Evolutionary conservation across 2,113 vertebrate genomes (phyloP).

Genomic region (Rhea pennata): DNA sequence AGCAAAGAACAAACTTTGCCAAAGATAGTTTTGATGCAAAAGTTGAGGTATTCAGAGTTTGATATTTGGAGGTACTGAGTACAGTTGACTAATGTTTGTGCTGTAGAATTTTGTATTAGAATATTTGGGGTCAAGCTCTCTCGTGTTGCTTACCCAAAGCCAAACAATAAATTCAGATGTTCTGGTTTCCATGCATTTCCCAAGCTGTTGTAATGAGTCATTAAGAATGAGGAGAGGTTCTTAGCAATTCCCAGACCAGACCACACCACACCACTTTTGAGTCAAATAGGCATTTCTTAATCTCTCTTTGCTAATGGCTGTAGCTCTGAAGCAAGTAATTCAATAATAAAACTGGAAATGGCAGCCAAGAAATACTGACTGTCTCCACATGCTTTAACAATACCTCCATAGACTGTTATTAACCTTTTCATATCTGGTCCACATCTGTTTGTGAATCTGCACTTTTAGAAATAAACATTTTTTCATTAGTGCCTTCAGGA

Average conservation of each 20-base stretch:
- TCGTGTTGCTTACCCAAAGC: not conserved
- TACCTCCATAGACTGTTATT: not conserved
- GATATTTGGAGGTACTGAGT: not conserved
- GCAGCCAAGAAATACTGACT: not conserved
- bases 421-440: not conserved
- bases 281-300: slow-evolving; percentile 13
- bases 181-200: not conserved
- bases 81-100: not conserved
- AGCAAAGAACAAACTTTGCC: not conserved
- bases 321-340: slow-evolving; percentile 15
- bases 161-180: not conserved
- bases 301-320: slow-evolving; percentile 11
- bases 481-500: not conserved
- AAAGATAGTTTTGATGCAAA: not conserved
- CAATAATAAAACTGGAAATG: slow-evolving; percentile 15
- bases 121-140: not conserved
- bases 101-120: not conserved
- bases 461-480: not conserved
- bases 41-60: not conserved
- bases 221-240: not conserved
- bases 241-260: slow-evolving; percentile 16
- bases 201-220: not conserved
- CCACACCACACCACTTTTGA: slow-evolving; percentile 19
- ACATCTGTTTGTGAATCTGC: not conserved
- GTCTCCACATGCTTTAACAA: not conserved